Evolutionary conservation across 2,888 invertebrate genomes (phyloP).

Genomic region (Melipona bicolor): DNA sequence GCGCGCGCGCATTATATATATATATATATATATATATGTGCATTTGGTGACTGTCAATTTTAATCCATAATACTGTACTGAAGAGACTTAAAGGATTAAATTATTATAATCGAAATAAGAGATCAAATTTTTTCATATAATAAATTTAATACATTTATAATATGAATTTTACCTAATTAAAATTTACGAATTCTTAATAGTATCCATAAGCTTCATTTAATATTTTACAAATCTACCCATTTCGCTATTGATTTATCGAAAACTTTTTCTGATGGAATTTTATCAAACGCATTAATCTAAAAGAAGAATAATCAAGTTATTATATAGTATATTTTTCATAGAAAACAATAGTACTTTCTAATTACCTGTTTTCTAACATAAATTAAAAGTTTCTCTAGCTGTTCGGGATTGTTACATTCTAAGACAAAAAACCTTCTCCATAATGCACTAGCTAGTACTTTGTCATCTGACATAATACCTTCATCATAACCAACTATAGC

Average conservation of each 20-base stretch:
- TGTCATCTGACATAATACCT: constrained; percentile 91
- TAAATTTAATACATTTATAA: constrained; percentile 21
- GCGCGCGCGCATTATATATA: no score
- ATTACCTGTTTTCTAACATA: constrained; percentile 88
- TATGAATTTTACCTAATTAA: constrained; percentile 21
- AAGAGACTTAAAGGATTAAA: neutral
- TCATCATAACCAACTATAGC: constrained; percentile 94
- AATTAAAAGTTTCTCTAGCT: constrained; percentile 89
- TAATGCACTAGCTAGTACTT: constrained; percentile 91
- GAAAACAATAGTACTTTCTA: neutral
- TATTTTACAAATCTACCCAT: constrained; percentile 73
- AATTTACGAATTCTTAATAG: constrained; percentile 37
- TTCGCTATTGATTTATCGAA: constrained; percentile 33
- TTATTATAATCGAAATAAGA: neutral
- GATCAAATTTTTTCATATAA: neutral
- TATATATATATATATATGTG: no score
- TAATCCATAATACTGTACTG: no score
- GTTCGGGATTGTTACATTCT: constrained; percentile 87
- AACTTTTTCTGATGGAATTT: constrained; percentile 59
- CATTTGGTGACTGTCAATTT: no score
- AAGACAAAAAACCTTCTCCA: constrained; percentile 93
- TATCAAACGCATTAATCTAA: constrained; percentile 70
- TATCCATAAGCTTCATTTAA: constrained; percentile 72
- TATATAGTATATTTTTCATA: neutral
- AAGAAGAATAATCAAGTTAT: constrained; percentile 37